Conservation (phyloP, 2,113 vertebrate genomes). For the Pangasianodon gigas region DNA sequence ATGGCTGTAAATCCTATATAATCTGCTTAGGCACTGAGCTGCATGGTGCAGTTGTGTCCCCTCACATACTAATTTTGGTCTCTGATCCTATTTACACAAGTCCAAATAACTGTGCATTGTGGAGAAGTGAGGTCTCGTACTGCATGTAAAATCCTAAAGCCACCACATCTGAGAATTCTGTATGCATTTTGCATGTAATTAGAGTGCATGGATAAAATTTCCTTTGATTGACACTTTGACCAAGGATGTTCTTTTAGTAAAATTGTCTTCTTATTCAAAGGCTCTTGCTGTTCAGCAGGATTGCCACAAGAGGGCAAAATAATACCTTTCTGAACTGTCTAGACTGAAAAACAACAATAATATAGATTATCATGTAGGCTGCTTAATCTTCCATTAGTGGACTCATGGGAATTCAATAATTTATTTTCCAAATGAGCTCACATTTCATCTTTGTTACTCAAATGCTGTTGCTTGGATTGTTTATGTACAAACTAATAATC, state of each 20-base stretch:
- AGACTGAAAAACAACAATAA: neutral
- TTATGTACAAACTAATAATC: neutral
- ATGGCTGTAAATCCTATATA: conserved; percentile 67
- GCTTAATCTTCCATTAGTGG: neutral
- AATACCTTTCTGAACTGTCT: neutral
- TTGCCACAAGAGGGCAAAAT: conserved; percentile 30
- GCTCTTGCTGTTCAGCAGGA: neutral
- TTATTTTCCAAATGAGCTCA: conserved; percentile 11
- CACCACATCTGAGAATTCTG: neutral
- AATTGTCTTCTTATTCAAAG: neutral
- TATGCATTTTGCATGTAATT: neutral
- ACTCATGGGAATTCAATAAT: conserved; percentile 11
- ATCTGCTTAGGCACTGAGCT: conserved; percentile 70
- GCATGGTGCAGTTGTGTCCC: conserved; percentile 57
- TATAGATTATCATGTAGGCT: neutral
- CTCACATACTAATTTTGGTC: conserved; percentile 61
- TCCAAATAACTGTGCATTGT: conserved; percentile 21
- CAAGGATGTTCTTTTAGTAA: neutral
- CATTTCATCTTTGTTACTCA: neutral
- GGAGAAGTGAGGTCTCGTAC: neutral
- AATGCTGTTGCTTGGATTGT: neutral
- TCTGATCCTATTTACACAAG: conserved; percentile 53
- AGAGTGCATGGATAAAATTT: neutral
- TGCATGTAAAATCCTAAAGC: neutral
- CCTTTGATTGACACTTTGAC: neutral